Evolutionary conservation across 2,797 vertebrate genomes (phyloP), one percentile per base, ranked within the genome.

Genomic region (Kryptopterus vitreolus): DNA sequence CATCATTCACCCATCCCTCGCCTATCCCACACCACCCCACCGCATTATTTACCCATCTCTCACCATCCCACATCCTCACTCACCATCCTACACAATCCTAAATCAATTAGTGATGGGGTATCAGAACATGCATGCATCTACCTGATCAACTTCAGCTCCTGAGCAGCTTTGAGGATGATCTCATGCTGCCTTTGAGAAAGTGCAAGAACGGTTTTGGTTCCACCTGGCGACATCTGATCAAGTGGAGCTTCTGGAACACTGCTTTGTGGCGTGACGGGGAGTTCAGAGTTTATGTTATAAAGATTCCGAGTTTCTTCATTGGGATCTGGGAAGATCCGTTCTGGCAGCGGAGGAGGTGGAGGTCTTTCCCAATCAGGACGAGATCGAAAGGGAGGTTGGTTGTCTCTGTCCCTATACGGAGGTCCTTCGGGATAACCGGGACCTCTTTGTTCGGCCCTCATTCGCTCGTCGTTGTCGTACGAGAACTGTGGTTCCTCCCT

Each of bases 91-190:
- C 2, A 8, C 33, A 75, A 12, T 10, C 22, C n/a, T n/a, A n/a
- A n/a, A 43, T 43, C 1, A 43, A 43, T 7, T 4, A 43, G n/a
- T 43, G 8, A 43, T 43, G 1, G 1, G 7, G 38, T 10, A 10
- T 18, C 31, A 10, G 20, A 13, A 38, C 26, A 6, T 38, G 31
- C 61, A 59, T 15, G 0, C 71, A 84, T 48, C 93, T 93, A 99
- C 98, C 98, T 93, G 88, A 99, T 96, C 91, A 98, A 93, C 91
- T 99, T 99, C 78, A 99, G 93, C 87, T 99, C 98, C 88, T 99
- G 98, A 63, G 98, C 98, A 90, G 98, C 98, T 92, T 99, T 99
- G 88, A 99, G 90, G 89, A 99, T 99, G 86, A 99, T 99, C 89
- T 99, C 98, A 85, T 99, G 98, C 82, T 99, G 97, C 84, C 96